Base-by-base conservation (phyloP, 1,140 invertebrate genomes). In the Microvelia longipes region DNA sequence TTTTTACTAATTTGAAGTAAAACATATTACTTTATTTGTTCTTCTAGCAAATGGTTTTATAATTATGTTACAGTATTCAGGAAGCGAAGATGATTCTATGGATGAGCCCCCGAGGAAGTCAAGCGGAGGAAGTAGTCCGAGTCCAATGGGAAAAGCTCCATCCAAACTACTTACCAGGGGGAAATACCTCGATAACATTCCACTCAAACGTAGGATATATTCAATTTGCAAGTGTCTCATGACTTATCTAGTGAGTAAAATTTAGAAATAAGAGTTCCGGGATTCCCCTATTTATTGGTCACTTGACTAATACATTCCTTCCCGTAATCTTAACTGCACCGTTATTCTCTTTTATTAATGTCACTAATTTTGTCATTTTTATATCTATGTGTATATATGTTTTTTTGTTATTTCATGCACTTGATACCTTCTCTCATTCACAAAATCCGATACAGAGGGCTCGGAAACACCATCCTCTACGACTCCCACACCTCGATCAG, bases 201-300 rank as follows among this genome's bases (percentile, higher is more conserved):
- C 87, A 0, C 76, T 91, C 14, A 91, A 91, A 74, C 89, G 88
- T 75, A 85, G 88, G 76, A 83, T 91, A 13, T 86, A 90, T 73
- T 82, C 83, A 65, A 81, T 93, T 35, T 87, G 89, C 63, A 90
- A 89, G 75, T 90, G 88, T 74, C 80, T 92, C 27, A 82, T 90
- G 50, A 90, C 92, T 77, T 90, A 87, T 78, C 84, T 89, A 14
- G 84, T 90, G 84, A 81, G 84, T 81, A 50, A n/a, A n/a, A n/a
- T n/a, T n/a, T n/a, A n/a, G n/a, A n/a, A n/a, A n/a, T n/a, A n/a
- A n/a, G n/a, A n/a, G n/a, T n/a, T n/a, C n/a, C n/a, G n/a, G n/a
- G n/a, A n/a, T n/a, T n/a, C n/a, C n/a, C n/a, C n/a, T n/a, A n/a
- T n/a, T n/a, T n/a, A n/a, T n/a, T n/a, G n/a, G n/a, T n/a, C n/a